Evolutionary conservation across 2,797 vertebrate species (phyloP), one percentile per base, ranked within the genome.

Genomic region (Sebastes aleutianus): DNA sequence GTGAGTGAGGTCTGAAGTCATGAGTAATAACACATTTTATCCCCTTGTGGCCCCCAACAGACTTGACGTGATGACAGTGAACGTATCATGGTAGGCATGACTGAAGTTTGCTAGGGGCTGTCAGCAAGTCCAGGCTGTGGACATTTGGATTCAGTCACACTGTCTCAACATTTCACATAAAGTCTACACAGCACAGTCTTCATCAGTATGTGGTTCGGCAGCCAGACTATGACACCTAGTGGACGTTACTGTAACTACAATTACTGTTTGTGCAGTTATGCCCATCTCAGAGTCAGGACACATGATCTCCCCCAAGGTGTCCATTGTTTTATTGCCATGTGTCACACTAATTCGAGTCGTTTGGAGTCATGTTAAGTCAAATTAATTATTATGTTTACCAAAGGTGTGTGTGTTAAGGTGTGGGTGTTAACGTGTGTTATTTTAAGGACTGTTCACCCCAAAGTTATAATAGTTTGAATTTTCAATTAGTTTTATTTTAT

Each of bases 201-300:
- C 20, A 26, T 76, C 73, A 58, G 47, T 3, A 1, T 84, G 22
- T 27, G 4, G 6, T 57, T 76, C 29, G 1, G 6, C 56, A 78
- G 74, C 11, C 53, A 62, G 14, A 88, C 32, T 70, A 0, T 66
- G 84, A 84, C 88, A 87, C 77, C 88, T 85, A 83, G 83, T 77
- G 90, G 85, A 57, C 59, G 14, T 57, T 18, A n/a, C 2, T 74
- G 56, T 26, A 32, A 65, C 68, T 78, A 56, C 82, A 87, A 36
- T 8, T 34, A 26, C 29, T 47, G 20, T 12, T 1, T 3, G 1
- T 29, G n/a, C 9, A 13, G 14, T 18, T n/a, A 13, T 3, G 3
- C 9, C 47, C 54, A 22, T 20, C 22, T 61, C 18, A 68, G 14
- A 36, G 10, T 24, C 67, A 36, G 24, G 24, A 56, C 58, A 69